A percentile compares a stretch with the other conserved stretches of the same genome.
These are phyloP conservation scores for Scarus forsteni DNA, from an alignment of 2,797 vertebrate genomes.

Conservation along the genomic window DNA sequence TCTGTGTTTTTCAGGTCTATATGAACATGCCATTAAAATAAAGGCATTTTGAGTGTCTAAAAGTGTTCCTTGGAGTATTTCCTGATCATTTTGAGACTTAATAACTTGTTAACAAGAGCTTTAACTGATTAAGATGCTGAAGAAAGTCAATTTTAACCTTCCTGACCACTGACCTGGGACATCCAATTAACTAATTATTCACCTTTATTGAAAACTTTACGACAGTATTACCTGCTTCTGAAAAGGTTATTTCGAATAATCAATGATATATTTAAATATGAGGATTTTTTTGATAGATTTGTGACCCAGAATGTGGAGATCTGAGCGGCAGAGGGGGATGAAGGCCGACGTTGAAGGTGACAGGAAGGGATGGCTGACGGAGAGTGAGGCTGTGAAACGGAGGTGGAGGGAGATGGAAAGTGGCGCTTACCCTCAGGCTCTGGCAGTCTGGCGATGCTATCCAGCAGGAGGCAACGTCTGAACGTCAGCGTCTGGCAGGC, in stretches of 20 bases:
- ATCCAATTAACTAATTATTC: background rate
- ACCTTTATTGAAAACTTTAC: background rate
- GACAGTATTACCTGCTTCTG: background rate
- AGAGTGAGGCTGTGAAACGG: slow-evolving; percentile 54
- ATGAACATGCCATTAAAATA: too few relatives aligned
- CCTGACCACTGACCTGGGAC: background rate
- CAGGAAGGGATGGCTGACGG: slow-evolving; percentile 61
- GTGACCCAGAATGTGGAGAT: slow-evolving; percentile 37
- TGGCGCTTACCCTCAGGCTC: slow-evolving; percentile 90
- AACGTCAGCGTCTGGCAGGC: slow-evolving; percentile 95
- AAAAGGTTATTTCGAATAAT: slow-evolving; percentile 21
- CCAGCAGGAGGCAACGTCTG: slow-evolving; percentile 94
- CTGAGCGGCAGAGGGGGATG: slow-evolving; percentile 39
- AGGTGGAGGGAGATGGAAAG: slow-evolving; percentile 65
- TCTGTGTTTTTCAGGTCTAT: too few relatives aligned
- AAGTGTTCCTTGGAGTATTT: too few relatives aligned
- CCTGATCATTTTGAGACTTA: background rate
- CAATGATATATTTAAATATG: slow-evolving; percentile 16
- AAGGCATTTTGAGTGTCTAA: too few relatives aligned
- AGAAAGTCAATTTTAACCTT: background rate
- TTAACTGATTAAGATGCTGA: background rate
- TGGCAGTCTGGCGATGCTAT: slow-evolving; percentile 92
- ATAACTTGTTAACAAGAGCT: background rate
- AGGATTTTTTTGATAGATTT: slow-evolving; percentile 26
- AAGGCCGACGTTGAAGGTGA: slow-evolving; percentile 59